These are phyloP conservation scores for Cyprinodon variegatus DNA, from an alignment of 2,113 vertebrate genomes.

Conservation along the genomic window DNA sequence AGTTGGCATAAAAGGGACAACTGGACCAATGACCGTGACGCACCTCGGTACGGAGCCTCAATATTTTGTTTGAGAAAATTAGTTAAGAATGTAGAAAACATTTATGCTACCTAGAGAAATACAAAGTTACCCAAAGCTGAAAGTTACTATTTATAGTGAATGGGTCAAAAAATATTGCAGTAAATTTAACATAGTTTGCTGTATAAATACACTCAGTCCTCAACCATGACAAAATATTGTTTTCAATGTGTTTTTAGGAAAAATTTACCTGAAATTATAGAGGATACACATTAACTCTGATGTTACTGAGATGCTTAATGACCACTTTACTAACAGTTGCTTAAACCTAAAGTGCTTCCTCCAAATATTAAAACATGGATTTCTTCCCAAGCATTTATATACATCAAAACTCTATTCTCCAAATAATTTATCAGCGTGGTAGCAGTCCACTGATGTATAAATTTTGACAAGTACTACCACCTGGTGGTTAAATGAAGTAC, in stretches of 20 bases:
- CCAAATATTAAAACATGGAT: background rate
- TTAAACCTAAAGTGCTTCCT: background rate
- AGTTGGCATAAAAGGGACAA: constrained; percentile 95
- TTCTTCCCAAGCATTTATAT: background rate
- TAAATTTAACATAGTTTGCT: background rate
- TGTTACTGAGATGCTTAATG: background rate
- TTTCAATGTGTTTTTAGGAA: background rate
- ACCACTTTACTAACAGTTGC: background rate
- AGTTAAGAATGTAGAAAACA: background rate
- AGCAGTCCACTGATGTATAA: background rate
- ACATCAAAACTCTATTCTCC: background rate
- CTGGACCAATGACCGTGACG: constrained; percentile 78
- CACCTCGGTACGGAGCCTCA: constrained; percentile 80
- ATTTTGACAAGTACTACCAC: background rate
- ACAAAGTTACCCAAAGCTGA: background rate
- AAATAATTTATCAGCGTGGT: background rate
- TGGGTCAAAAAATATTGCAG: background rate
- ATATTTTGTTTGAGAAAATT: background rate
- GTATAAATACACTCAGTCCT: background rate
- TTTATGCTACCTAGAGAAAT: background rate
- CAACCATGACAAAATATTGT: background rate
- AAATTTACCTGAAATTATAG: background rate
- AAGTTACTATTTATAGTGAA: no score
- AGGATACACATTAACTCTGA: background rate
- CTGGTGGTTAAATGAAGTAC: background rate